Percentiles rank a stretch among this genome's conserved stretches.
Evolutionary conservation across 1,140 invertebrate species (phyloP).

Genomic region (Drosophila kikkawai): DNA sequence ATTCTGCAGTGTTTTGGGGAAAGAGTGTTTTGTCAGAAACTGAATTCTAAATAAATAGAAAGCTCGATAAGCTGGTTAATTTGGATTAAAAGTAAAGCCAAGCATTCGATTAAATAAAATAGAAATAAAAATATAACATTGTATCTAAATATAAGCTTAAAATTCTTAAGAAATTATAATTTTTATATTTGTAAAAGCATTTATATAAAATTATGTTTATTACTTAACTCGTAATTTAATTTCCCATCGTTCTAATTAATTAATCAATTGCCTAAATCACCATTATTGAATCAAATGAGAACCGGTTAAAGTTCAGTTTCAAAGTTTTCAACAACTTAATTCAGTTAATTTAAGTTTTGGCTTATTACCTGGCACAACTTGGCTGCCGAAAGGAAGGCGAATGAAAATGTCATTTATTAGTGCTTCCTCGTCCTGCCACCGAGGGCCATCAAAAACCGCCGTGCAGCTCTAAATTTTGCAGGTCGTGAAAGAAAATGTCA

Average conservation of each 20-base stretch:
- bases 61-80: not conserved
- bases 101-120: not conserved
- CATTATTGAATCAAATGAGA: slow-evolving; percentile 7
- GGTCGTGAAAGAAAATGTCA: slow-evolving; percentile 71
- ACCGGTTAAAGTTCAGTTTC: not conserved
- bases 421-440: slow-evolving; percentile 42
- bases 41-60: slow-evolving; percentile 2
- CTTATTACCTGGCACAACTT: slow-evolving; percentile 33
- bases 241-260: not conserved
- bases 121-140: not conserved
- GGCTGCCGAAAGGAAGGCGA: slow-evolving; percentile 13
- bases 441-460: slow-evolving; percentile 63
- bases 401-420: slow-evolving; percentile 76
- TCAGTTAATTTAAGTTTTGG: slow-evolving; percentile 34
- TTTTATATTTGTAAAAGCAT: not conserved
- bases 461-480: slow-evolving; percentile 67
- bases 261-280: slow-evolving; percentile 3
- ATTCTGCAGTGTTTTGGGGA: not conserved
- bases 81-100: not conserved
- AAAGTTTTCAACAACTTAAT: slow-evolving; percentile 1
- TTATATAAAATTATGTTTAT: not conserved
- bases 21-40: not conserved
- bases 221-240: not conserved
- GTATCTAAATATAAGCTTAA: not conserved
- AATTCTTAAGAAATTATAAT: not conserved